Evolutionary conservation across 2,113 vertebrate genomes (phyloP).

Genomic region (Chrysochloris asiatica): DNA sequence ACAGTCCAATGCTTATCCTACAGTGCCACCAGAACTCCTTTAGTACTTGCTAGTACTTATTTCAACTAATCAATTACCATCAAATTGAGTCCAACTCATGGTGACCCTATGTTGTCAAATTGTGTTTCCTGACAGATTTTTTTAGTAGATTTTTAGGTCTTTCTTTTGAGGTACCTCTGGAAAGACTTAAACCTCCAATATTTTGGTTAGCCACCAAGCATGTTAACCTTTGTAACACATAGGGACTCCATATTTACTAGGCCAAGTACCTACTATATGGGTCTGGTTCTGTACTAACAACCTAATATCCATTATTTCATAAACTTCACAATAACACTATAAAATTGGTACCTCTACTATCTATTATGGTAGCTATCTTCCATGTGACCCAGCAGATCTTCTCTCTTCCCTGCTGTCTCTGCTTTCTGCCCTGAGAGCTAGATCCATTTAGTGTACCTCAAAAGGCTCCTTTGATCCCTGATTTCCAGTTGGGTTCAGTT

Average conservation of each 20-base stretch:
- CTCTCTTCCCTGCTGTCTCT: neutral
- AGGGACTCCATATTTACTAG: neutral
- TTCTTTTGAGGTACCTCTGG: neutral
- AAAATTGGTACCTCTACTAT: neutral
- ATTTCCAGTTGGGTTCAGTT: neutral
- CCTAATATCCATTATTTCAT: neutral
- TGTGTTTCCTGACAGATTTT: neutral
- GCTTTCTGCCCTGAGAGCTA: neutral
- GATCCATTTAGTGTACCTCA: neutral
- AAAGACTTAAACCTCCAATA: neutral
- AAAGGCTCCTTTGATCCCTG: neutral
- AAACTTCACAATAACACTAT: neutral
- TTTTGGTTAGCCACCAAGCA: neutral
- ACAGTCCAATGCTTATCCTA: too few species aligned
- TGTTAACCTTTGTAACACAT: neutral
- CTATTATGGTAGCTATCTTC: neutral
- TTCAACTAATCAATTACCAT: neutral
- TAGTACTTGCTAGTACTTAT: too few species aligned
- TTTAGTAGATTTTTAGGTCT: neutral
- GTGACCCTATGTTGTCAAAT: neutral
- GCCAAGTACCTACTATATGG: neutral
- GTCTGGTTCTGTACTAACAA: neutral
- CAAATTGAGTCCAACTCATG: neutral
- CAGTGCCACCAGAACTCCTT: too few species aligned
- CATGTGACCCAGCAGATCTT: neutral